These are phyloP conservation scores for Xiphophorus couchianus DNA, from an alignment of 2,113 vertebrate species.

Conservation along the genomic window DNA sequence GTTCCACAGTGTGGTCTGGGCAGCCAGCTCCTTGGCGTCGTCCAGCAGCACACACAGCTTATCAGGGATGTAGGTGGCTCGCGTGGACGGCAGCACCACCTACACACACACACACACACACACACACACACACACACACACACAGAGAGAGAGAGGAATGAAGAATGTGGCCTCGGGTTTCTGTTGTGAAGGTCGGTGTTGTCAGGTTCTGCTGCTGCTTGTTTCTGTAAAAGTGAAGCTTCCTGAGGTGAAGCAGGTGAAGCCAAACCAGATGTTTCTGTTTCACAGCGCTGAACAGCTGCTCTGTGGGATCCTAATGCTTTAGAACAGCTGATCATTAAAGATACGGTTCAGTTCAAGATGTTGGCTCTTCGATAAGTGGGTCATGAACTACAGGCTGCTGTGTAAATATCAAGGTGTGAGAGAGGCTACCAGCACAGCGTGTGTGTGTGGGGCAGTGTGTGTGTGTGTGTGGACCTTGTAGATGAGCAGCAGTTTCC, in stretches of 20 bases:
- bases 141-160: neutral
- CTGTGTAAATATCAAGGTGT: no score
- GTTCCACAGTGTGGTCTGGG: conserved; percentile 84
- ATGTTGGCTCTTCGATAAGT: no score
- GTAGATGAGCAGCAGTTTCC: conserved; percentile 56
- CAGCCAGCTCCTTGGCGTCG: conserved; percentile 92
- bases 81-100: conserved; percentile 84
- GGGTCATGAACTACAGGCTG: no score
- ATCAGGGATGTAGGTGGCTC: conserved; percentile 87
- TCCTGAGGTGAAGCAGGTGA: neutral
- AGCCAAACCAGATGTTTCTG: no score
- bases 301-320: neutral
- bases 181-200: neutral
- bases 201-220: neutral
- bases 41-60: conserved; percentile 89
- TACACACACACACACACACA: conserved; percentile 30
- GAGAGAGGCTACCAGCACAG: no score
- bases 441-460: neutral
- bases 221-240: neutral
- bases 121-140: conserved; percentile 9
- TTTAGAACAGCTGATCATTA: neutral
- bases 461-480: conserved; percentile 32
- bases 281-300: no score
- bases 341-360: no score
- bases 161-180: neutral